phyloP scores from a whole-genome alignment of 2,797 vertebrate genomes.

The Pipistrellus kuhlii region DNA sequence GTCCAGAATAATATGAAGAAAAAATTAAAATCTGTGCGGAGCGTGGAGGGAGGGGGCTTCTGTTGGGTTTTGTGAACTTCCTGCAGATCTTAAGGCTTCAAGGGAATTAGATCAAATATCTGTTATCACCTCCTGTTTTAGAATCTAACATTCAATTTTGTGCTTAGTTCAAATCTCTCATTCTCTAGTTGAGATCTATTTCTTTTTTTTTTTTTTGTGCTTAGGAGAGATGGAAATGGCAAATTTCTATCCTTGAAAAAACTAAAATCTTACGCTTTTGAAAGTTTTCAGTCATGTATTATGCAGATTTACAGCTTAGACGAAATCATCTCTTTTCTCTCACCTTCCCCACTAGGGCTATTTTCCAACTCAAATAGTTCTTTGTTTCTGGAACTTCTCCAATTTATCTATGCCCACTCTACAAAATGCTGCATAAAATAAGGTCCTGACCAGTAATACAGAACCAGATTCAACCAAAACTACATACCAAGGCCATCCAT shows the following conservation, averaged over 20 bases:
- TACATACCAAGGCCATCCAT: background rate
- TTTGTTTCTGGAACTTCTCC: conserved; percentile 38
- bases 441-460: background rate
- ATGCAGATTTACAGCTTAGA: background rate
- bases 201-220: background rate
- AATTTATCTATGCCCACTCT: background rate
- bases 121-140: background rate
- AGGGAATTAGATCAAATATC: conserved; percentile 6
- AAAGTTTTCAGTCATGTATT: conserved; percentile 6
- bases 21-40: background rate
- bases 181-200: background rate
- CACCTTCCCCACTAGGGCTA: background rate
- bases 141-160: conserved; percentile 14
- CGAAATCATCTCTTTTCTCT: background rate
- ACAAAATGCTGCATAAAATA: background rate
- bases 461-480: conserved; percentile 7
- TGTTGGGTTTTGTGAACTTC: background rate
- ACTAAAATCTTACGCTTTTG: background rate
- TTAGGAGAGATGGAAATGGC: background rate
- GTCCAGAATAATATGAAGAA: background rate
- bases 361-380: conserved; percentile 36
- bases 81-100: background rate
- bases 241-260: conserved; percentile 8
- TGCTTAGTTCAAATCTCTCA: conserved; percentile 4
- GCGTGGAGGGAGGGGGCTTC: background rate